Conservation (phyloP, 2,113 vertebrate genomes). For the Cinclus cinclus region DNA sequence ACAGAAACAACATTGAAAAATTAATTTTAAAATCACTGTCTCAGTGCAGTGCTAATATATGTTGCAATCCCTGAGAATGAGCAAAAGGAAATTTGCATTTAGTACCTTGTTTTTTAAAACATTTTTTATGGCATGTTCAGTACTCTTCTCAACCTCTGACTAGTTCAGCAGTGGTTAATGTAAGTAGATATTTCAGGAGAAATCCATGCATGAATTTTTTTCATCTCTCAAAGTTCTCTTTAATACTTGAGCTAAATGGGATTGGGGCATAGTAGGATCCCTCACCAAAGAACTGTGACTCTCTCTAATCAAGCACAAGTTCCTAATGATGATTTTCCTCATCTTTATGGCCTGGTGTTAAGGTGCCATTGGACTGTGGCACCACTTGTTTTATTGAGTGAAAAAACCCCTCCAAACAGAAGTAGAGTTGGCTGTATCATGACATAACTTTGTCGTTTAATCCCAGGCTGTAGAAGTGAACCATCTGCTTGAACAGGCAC, state of each 20-base stretch:
- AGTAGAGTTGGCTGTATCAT: neutral
- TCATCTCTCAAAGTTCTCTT: neutral
- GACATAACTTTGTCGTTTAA: neutral
- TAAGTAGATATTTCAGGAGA: constrained; percentile 8
- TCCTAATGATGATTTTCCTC: neutral
- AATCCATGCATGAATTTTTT: neutral
- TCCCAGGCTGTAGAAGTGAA: neutral
- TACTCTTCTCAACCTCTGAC: neutral
- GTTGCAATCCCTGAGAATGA: constrained; percentile 29
- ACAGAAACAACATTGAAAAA: constrained; percentile 33
- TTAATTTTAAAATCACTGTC: constrained; percentile 66
- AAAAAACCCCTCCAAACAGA: neutral
- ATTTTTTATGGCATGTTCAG: neutral
- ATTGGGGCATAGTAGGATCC: neutral
- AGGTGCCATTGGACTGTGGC: neutral
- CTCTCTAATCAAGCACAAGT: neutral
- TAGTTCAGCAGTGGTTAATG: neutral
- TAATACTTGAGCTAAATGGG: neutral
- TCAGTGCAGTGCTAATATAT: constrained; percentile 38
- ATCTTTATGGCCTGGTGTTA: neutral
- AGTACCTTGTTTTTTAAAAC: neutral
- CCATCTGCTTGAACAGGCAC: neutral
- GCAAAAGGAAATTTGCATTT: constrained; percentile 42
- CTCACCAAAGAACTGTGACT: fast-evolving
- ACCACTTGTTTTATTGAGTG: neutral